Evolutionary conservation across 2,113 vertebrate genomes (phyloP), one percentile per base, ranked within the genome.

Genomic region (Anseranas semipalmata): DNA sequence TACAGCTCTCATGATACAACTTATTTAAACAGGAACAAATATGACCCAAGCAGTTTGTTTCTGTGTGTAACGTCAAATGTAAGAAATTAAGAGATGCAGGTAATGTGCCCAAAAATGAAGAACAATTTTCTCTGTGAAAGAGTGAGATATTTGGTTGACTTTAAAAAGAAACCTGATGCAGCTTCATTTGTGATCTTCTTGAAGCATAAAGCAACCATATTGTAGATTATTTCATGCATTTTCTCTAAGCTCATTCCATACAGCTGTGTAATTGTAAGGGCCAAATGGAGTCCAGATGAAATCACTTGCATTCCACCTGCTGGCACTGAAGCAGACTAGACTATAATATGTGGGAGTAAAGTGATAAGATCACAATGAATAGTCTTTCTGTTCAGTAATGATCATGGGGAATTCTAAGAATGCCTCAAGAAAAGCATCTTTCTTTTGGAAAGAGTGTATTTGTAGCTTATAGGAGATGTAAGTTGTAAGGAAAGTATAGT

Each of bases 291-390:
- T 75, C 88, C 90, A 68, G 73, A 90, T 93, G 73, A 94, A 92
- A 89, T 93, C 45, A 41, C 48, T 92, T 75, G 60, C 83, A 79
- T 96, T 95, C 92, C 88, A 95, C 92, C 85, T 96, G 90, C 92
- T 74, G 56, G 46, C 43, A 18, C 24, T 79, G 72, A 81, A 80
- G 90, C 88, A 68, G 52, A 28, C 76, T 72, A 56, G 83, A 32
- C 88, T 87, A 67, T 78, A 72, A 63, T 62, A 19, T 18, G 48
- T 78, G 76, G 22, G 45, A 46, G 15, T 83, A 21, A 16, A 92
- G 45, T 18, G 79, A 60, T 59, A 52, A 72, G 24, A 84, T 90
- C 73, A 27, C 50, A 56, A 16, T 83, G 48, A 90, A 50, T 88
- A 79, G 95, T 75, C 41, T 37, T 79, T 71, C 67, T 79, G 52